Evolutionary conservation across 2,797 vertebrate genomes (phyloP).

Genomic region (Notamacropus eugenii): DNA sequence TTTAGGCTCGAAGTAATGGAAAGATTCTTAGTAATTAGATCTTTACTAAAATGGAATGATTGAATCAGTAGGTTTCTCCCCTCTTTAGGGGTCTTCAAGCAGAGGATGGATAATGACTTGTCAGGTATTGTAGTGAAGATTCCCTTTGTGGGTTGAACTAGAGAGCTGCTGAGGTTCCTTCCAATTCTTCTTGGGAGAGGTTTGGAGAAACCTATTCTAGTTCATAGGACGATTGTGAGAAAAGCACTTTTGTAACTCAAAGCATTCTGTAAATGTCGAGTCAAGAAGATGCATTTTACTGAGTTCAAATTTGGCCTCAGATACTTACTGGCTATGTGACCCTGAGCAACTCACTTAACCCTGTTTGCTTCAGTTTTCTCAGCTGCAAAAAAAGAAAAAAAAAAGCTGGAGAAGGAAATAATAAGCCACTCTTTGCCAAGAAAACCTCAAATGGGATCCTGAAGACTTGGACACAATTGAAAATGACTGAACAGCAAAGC

Average conservation of each 20-base stretch:
- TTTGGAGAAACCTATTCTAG: not conserved
- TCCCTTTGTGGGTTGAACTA: not conserved
- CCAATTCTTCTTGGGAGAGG: not conserved
- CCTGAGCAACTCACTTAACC: not conserved
- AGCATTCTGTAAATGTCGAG: not conserved
- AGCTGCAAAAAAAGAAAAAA: not conserved
- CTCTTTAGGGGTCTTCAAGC: not conserved
- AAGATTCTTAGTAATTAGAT: not conserved
- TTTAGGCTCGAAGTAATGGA: not conserved
- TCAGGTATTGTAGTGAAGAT: not conserved
- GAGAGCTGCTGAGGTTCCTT: not conserved
- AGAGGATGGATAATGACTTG: not conserved
- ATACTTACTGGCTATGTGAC: not conserved
- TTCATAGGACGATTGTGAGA: not conserved
- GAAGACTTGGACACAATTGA: not conserved
- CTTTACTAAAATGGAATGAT: not conserved
- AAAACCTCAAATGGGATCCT: not conserved
- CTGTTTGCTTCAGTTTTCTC: not conserved
- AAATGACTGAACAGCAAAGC: not conserved
- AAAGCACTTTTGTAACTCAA: not conserved
- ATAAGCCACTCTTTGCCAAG: not conserved
- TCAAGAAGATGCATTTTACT: not conserved
- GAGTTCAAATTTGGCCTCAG: not conserved
- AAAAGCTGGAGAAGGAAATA: not conserved
- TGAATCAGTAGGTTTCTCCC: not conserved